Evolutionary conservation across 1,140 invertebrate species (phyloP).

Genomic region (Paralvinella palmiformis): DNA sequence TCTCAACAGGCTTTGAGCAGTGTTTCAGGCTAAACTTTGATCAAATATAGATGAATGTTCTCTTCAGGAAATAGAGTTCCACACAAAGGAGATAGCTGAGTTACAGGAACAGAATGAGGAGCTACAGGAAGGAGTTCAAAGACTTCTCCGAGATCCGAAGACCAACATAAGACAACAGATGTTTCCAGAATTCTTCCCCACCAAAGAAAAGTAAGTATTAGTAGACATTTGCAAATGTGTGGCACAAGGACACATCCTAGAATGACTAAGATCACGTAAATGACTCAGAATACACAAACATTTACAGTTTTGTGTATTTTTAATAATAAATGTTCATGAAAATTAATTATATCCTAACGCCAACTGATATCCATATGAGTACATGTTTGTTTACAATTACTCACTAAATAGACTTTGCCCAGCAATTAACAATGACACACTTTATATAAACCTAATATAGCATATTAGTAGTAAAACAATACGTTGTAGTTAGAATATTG

Average conservation of each 20-base stretch:
- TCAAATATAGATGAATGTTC: slow-evolving; percentile 8
- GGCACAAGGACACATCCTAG: not conserved
- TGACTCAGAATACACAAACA: not conserved
- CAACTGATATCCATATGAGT: too few species aligned
- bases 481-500: too few species aligned
- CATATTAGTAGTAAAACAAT: too few species aligned
- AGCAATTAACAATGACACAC: too few species aligned
- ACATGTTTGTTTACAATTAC: too few species aligned
- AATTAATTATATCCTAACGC: too few species aligned
- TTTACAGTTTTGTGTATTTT: not conserved
- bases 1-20: too few species aligned
- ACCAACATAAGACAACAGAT: slow-evolving; percentile 40
- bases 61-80: slow-evolving; percentile 42
- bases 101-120: slow-evolving; percentile 25
- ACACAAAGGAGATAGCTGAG: slow-evolving; percentile 33
- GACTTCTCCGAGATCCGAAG: slow-evolving; percentile 34
- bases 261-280: not conserved
- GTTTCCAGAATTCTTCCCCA: slow-evolving; percentile 45
- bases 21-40: too few species aligned
- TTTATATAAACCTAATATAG: too few species aligned
- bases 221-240: not conserved
- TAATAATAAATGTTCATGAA: too few species aligned
- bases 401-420: too few species aligned
- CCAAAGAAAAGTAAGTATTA: slow-evolving; percentile 35
- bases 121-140: slow-evolving; percentile 30